Evolutionary conservation across 2,888 invertebrate species (phyloP).

Genomic region (Tetranychus truncatus): DNA sequence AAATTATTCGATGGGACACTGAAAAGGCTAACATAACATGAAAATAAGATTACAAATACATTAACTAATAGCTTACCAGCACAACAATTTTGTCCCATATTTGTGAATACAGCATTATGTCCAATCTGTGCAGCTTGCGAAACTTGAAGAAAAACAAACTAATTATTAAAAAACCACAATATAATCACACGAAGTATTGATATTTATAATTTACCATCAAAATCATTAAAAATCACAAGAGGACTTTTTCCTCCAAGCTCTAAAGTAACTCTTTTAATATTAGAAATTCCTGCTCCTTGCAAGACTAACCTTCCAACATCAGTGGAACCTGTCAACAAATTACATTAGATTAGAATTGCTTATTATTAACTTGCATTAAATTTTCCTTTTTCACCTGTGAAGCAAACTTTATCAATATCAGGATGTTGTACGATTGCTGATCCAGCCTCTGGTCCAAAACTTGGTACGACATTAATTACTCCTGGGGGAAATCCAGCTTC

Average conservation of each 20-base stretch:
- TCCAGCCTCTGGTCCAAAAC: constrained; percentile 53
- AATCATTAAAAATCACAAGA: constrained; percentile 59
- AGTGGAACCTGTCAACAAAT: not conserved
- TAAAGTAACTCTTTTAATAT: constrained; percentile 60
- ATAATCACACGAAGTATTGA: not conserved
- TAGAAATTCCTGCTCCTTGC: not conserved
- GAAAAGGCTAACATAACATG: too few species aligned
- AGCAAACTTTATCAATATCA: constrained; percentile 54
- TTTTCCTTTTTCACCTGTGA: constrained; percentile 41
- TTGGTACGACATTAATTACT: not conserved
- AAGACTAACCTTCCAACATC: constrained; percentile 3
- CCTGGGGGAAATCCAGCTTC: constrained; percentile 54
- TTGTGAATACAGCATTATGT: constrained; percentile 33
- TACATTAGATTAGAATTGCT: not conserved
- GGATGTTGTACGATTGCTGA: constrained; percentile 49
- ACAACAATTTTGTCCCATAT: constrained; percentile 53
- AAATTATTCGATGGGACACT: too few species aligned
- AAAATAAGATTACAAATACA: too few species aligned
- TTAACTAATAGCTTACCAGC: constrained; percentile 41
- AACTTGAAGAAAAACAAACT: constrained; percentile 22
- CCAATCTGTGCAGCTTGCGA: constrained; percentile 33
- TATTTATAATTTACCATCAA: constrained; percentile 30
- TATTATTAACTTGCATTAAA: not conserved
- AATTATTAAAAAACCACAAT: not conserved
- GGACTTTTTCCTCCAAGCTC: constrained; percentile 82